These are phyloP conservation scores for Cossypha caffra DNA, from an alignment of 2,797 vertebrate genomes.

Conservation along the genomic window DNA sequence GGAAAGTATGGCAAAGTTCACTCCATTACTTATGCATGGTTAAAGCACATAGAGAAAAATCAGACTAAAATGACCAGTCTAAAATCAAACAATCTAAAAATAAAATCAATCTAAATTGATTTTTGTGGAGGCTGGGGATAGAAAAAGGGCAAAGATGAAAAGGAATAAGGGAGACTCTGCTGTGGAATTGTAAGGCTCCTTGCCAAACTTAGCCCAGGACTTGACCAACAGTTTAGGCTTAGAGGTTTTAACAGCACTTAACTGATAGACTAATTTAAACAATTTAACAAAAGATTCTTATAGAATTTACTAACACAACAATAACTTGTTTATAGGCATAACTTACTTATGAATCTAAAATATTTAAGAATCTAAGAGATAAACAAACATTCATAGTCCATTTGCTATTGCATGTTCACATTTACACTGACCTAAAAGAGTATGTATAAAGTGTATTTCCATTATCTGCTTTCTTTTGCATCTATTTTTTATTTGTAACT, in stretches of 20 bases:
- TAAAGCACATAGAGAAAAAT: background rate
- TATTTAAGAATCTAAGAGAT: background rate
- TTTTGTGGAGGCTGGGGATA: background rate
- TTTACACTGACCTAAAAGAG: background rate
- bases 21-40: background rate
- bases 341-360: background rate
- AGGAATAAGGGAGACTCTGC: background rate
- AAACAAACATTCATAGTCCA: background rate
- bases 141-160: background rate
- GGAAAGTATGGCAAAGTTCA: background rate
- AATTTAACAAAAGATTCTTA: background rate
- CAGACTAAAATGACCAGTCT: background rate
- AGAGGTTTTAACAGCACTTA: background rate
- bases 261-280: background rate
- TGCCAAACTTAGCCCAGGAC: background rate
- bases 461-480: background rate
- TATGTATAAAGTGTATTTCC: background rate
- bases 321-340: background rate
- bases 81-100: background rate
- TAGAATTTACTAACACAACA: background rate
- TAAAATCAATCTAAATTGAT: background rate
- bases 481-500: background rate
- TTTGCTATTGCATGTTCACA: background rate
- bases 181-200: background rate
- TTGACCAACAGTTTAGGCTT: background rate